Evolutionary conservation across 2,797 vertebrate genomes (phyloP).

Genomic region (Sebastes oblongus): DNA sequence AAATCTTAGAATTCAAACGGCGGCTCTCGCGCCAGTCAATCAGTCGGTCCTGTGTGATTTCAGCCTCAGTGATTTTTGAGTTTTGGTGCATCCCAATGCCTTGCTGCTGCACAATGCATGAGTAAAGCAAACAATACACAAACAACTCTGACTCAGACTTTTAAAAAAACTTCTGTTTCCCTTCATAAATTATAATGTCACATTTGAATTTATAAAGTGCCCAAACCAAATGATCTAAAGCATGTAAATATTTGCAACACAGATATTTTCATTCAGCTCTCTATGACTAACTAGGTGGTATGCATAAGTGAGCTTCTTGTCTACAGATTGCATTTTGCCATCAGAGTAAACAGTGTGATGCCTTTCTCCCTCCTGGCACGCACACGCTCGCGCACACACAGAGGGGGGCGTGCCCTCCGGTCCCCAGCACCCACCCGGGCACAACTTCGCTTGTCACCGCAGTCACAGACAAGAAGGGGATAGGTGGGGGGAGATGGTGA

Average conservation of each 20-base stretch:
- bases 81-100: slow-evolving; percentile 65
- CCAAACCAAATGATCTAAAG: slow-evolving; percentile 41
- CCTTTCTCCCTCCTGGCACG: slow-evolving; percentile 35
- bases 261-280: slow-evolving; percentile 5
- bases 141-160: slow-evolving; percentile 26
- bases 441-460: slow-evolving; percentile 72
- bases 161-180: background rate
- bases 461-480: slow-evolving; percentile 46
- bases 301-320: slow-evolving; percentile 51
- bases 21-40: slow-evolving; percentile 67
- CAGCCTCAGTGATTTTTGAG: slow-evolving; percentile 74
- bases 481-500: slow-evolving; percentile 42
- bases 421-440: slow-evolving; percentile 59
- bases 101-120: slow-evolving; percentile 48
- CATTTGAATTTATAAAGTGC: slow-evolving; percentile 5
- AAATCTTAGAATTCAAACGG: slow-evolving; percentile 66
- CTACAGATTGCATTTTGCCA: slow-evolving; percentile 58
- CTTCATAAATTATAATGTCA: slow-evolving; percentile 12
- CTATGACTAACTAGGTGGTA: slow-evolving; percentile 46
- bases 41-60: slow-evolving; percentile 77
- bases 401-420: slow-evolving; percentile 61
- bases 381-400: slow-evolving; percentile 17
- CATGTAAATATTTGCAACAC: slow-evolving; percentile 45
- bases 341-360: slow-evolving; percentile 55
- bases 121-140: slow-evolving; percentile 58